These are phyloP conservation scores for Eupristina koningsbergeri DNA, from an alignment of 1,140 invertebrate species.

Conservation along the genomic window DNA sequence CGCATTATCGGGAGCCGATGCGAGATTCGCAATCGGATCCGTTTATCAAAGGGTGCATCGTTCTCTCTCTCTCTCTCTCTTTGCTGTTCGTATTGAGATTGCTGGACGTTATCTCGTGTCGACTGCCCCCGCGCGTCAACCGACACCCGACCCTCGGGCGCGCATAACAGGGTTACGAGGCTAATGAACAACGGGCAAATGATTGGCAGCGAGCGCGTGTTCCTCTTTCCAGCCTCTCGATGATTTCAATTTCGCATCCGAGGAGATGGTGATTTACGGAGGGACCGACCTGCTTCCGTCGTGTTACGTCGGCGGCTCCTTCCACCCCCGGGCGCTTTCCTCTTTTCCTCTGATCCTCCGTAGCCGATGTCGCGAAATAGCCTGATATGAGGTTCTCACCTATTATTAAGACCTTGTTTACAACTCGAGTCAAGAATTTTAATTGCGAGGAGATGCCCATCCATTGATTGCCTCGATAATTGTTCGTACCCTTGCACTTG, in stretches of 20 bases:
- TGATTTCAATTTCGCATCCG: constrained; percentile 2
- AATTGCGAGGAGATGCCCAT: not conserved
- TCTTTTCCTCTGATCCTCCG: not conserved
- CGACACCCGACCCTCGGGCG: not conserved
- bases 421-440: not conserved
- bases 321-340: not conserved
- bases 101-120: not conserved
- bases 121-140: not conserved
- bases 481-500: too few species aligned
- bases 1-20: not conserved
- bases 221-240: not conserved
- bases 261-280: constrained; percentile 30
- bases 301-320: constrained; percentile 16
- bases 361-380: constrained; percentile 17
- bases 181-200: constrained; percentile 21
- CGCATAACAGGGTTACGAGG: constrained; percentile 12
- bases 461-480: not conserved
- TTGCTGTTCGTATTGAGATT: not conserved
- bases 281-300: constrained; percentile 3
- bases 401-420: not conserved
- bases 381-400: not conserved
- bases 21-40: not conserved
- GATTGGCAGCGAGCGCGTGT: not conserved
- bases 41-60: not conserved
- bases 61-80: too few species aligned